Conservation (phyloP, 2,888 invertebrate species). For the Parnassius apollo region DNA sequence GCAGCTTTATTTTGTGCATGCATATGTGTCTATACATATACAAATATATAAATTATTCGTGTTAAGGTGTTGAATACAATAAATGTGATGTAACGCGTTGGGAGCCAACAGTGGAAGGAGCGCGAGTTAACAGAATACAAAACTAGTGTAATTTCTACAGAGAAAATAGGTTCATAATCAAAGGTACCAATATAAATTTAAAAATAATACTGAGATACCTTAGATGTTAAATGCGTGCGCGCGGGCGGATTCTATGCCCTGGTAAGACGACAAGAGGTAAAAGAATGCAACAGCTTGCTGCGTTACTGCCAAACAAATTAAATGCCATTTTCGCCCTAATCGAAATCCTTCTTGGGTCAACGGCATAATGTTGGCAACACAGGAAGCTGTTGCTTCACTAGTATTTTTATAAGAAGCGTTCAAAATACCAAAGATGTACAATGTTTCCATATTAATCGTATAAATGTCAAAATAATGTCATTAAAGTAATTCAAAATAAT, state of each 20-base stretch:
- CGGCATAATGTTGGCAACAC: constrained; percentile 22
- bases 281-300: constrained; percentile 31
- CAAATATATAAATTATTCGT: constrained; percentile 62
- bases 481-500: constrained; percentile 19
- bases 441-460: constrained; percentile 18
- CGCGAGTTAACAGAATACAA: constrained; percentile 56
- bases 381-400: constrained; percentile 25
- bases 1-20: constrained; percentile 61
- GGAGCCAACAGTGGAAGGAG: constrained; percentile 70
- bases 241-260: constrained; percentile 44
- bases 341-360: background rate
- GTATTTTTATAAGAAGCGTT: constrained; percentile 33
- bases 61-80: constrained; percentile 74
- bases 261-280: constrained; percentile 10
- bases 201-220: constrained; percentile 68
- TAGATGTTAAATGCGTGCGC: constrained; percentile 66
- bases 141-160: constrained; percentile 82
- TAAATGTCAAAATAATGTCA: constrained; percentile 17
- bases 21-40: constrained; percentile 63
- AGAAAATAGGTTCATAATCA: constrained; percentile 84
- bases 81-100: constrained; percentile 59
- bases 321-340: constrained; percentile 27
- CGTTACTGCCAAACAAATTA: constrained; percentile 32
- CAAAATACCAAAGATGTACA: constrained; percentile 24
- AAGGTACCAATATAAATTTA: constrained; percentile 86